phyloP scores from a whole-genome alignment of 2,113 vertebrate genomes.

The Podarcis cretensis region DNA sequence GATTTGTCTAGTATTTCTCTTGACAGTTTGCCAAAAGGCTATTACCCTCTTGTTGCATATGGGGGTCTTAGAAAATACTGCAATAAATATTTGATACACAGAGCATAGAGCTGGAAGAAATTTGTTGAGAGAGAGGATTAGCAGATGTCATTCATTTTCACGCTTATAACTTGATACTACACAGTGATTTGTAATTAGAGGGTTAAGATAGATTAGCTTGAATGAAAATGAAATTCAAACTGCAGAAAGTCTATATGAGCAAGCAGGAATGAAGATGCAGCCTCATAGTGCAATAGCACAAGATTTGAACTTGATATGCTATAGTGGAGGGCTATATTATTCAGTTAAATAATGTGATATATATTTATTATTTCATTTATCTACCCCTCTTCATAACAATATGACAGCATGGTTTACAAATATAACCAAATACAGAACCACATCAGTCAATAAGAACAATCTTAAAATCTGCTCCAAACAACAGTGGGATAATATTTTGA shows the following conservation, averaged over 20 bases:
- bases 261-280: background rate
- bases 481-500: too few relatives aligned
- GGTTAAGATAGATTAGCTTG: background rate
- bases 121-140: background rate
- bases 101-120: background rate
- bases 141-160: slow-evolving; percentile 3
- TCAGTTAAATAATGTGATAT: background rate
- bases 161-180: background rate
- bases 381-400: too few relatives aligned
- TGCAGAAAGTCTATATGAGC: background rate
- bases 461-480: too few relatives aligned
- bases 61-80: background rate
- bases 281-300: background rate
- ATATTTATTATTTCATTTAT: too few relatives aligned
- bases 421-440: too few relatives aligned
- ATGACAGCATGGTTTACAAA: too few relatives aligned
- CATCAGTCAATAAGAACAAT: too few relatives aligned
- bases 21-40: slow-evolving; percentile 57
- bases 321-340: background rate
- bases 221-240: background rate
- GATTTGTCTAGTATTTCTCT: slow-evolving; percentile 58
- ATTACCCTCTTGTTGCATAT: slow-evolving; percentile 42
- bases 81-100: background rate
- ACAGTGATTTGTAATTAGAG: background rate
- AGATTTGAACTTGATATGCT: background rate